Conservation (phyloP, 2,113 vertebrate genomes). For the Saccopteryx bilineata region DNA sequence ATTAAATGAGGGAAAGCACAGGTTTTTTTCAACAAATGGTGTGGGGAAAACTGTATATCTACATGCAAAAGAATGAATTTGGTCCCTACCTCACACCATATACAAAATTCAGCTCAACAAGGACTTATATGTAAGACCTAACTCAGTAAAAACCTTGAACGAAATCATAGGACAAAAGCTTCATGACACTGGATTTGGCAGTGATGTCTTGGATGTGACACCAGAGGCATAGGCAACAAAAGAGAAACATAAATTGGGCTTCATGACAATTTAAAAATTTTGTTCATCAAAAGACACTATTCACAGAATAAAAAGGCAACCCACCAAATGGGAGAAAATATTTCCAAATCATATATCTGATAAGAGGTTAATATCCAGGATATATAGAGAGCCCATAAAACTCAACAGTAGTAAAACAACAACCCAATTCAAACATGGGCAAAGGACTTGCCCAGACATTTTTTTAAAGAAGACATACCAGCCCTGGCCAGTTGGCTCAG, state of each 20-base stretch:
- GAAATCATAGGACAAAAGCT: not conserved
- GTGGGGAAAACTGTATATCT: not conserved
- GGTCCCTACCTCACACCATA: not conserved
- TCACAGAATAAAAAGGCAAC: not conserved
- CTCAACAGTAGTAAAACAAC: not conserved
- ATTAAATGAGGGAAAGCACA: not conserved
- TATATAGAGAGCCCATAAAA: not conserved
- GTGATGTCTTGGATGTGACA: not conserved
- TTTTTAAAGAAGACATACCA: not conserved
- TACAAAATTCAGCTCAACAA: not conserved
- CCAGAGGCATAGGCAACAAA: not conserved
- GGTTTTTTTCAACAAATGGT: not conserved
- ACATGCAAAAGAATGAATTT: not conserved
- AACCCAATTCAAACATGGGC: not conserved
- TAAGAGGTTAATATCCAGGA: not conserved
- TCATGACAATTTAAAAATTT: not conserved
- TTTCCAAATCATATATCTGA: not conserved
- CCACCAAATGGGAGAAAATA: not conserved
- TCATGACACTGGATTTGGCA: not conserved
- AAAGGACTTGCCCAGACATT: not conserved
- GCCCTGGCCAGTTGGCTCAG: too few species aligned
- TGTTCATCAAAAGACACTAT: not conserved
- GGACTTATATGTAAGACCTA: not conserved
- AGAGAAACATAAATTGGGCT: not conserved
- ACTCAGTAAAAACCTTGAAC: not conserved